Percentiles rank a stretch among this genome's conserved stretches.
Evolutionary conservation across 2,113 vertebrate genomes (phyloP).

Genomic region (Cinclus mexicanus): DNA sequence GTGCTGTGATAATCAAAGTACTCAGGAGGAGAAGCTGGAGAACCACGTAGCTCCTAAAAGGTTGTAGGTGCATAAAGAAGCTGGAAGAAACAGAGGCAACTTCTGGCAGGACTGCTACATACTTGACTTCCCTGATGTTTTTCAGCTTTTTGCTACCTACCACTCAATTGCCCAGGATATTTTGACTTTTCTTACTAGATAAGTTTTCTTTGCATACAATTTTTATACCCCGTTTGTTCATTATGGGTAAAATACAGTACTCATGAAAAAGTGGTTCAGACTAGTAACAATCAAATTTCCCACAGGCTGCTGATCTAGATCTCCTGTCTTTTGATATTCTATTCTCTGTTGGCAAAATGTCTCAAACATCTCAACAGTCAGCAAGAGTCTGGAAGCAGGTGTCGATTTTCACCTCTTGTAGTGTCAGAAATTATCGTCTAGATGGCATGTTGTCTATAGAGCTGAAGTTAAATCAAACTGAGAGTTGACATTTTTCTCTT

Average conservation of each 20-base stretch:
- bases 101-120: background rate
- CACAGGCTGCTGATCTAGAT: background rate
- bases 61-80: background rate
- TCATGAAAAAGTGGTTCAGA: background rate
- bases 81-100: background rate
- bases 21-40: background rate
- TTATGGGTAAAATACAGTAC: background rate
- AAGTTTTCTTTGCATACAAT: background rate
- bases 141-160: background rate
- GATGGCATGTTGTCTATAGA: background rate
- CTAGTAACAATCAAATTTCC: background rate
- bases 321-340: background rate
- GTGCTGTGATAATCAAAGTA: background rate
- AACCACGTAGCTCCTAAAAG: background rate
- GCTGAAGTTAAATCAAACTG: background rate
- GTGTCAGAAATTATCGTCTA: background rate
- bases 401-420: background rate
- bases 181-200: background rate
- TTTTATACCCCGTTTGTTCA: rapidly evolving
- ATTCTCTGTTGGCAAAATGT: background rate
- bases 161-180: background rate
- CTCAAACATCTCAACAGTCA: background rate
- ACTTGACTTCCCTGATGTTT: background rate
- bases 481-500: background rate
- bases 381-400: background rate